Evolutionary conservation across 2,797 vertebrate genomes (phyloP).

Genomic region (Meriones psammophilus): DNA sequence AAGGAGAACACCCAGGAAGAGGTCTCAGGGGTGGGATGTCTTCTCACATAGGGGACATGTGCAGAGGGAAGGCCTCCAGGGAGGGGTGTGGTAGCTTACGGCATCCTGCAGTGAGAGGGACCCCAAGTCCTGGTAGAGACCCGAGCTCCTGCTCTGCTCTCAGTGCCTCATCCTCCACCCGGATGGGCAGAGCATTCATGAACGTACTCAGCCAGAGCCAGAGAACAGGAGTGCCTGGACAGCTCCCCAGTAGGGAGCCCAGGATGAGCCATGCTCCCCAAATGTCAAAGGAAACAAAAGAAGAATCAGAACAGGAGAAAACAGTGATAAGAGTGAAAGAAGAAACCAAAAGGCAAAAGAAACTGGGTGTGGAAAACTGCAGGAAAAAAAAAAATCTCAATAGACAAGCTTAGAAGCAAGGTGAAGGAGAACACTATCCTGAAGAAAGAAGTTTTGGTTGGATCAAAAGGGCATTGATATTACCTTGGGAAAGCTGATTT

Average conservation of each 20-base stretch:
- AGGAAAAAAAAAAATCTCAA: background rate
- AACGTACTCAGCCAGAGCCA: background rate
- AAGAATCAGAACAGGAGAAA: constrained; percentile 41
- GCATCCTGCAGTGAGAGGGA: background rate
- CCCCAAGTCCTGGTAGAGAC: background rate
- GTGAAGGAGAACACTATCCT: background rate
- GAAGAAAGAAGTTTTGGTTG: constrained; percentile 1
- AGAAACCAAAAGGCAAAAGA: background rate
- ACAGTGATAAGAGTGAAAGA: background rate
- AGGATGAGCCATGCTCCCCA: background rate
- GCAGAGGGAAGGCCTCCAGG: background rate
- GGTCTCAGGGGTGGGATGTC: background rate
- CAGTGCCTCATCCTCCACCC: background rate
- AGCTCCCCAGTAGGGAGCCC: background rate
- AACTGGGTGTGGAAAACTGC: background rate
- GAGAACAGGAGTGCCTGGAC: background rate
- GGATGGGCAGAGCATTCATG: background rate
- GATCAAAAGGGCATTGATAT: background rate
- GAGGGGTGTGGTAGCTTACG: background rate
- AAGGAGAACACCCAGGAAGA: background rate
- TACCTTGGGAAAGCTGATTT: background rate
- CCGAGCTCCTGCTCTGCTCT: background rate
- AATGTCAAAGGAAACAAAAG: background rate
- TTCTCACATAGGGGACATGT: background rate
- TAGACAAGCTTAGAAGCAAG: background rate